Evolutionary conservation across 2,888 invertebrate genomes (phyloP).

Genomic region (Chymomyza caudatula): DNA sequence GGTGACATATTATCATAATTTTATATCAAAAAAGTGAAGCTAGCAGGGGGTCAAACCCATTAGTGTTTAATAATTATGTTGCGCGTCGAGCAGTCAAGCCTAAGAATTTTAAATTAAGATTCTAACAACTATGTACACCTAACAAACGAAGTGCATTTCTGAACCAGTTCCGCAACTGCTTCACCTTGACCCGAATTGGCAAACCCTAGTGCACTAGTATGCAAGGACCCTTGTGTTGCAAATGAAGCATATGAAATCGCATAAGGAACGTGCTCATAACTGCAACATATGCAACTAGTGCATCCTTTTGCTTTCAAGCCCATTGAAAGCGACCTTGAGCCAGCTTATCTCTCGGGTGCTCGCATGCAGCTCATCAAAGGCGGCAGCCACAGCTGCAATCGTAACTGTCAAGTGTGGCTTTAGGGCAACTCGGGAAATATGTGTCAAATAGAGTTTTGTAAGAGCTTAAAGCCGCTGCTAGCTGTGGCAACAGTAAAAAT

Average conservation of each 20-base stretch:
- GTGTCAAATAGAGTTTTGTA: slow-evolving; percentile 14
- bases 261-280: slow-evolving; percentile 43
- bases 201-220: slow-evolving; percentile 13
- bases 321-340: slow-evolving; percentile 55
- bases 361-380: slow-evolving; percentile 11
- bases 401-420: slow-evolving; percentile 10
- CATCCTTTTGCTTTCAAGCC: slow-evolving; percentile 14
- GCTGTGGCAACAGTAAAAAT: slow-evolving; percentile 20
- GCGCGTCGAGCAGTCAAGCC: too few species aligned
- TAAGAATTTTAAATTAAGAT: too few species aligned
- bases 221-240: slow-evolving; percentile 31
- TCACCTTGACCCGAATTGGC: slow-evolving; percentile 64
- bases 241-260: slow-evolving; percentile 15
- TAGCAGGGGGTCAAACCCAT: too few species aligned
- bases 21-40: too few species aligned
- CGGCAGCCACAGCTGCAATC: slow-evolving; percentile 6
- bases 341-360: slow-evolving; percentile 15
- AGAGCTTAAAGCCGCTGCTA: slow-evolving; percentile 18
- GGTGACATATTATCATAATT: too few species aligned
- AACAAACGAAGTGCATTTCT: slow-evolving; percentile 9
- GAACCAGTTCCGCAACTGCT: background rate
- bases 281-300: slow-evolving; percentile 55
- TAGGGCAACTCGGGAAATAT: slow-evolving; percentile 6
- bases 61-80: too few species aligned
- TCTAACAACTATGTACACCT: slow-evolving; percentile 3